Evolutionary conservation across 1,140 invertebrate genomes (phyloP).

Genomic region (Camponotus vicinus): DNA sequence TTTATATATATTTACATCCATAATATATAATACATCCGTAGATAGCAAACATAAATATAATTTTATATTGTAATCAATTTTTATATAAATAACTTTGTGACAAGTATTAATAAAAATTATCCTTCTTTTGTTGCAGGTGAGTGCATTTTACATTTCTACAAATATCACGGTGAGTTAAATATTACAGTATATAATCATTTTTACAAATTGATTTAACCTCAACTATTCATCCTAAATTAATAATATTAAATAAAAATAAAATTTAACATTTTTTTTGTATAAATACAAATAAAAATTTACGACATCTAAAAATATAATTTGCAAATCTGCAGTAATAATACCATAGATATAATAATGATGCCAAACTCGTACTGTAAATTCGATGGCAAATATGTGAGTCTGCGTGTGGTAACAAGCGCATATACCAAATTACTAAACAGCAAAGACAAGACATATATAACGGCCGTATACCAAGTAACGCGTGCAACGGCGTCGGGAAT

Average conservation of each 20-base stretch:
- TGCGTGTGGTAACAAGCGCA: slow-evolving; percentile 70
- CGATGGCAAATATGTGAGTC: slow-evolving; percentile 48
- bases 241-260: not conserved
- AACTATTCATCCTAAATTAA: not conserved
- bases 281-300: not conserved
- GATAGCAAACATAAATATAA: not conserved
- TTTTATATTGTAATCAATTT: not conserved
- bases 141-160: slow-evolving; percentile 34
- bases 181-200: not conserved
- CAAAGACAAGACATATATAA: slow-evolving; percentile 79
- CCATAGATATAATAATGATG: not conserved
- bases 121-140: slow-evolving; percentile 74
- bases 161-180: slow-evolving; percentile 12
- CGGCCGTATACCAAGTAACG: slow-evolving; percentile 59
- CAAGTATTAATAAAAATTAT: slow-evolving; percentile 1
- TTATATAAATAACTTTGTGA: not conserved
- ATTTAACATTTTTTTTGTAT: not conserved
- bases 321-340: not conserved
- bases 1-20: not conserved
- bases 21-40: not conserved
- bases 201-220: not conserved
- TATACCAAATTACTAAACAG: slow-evolving; percentile 81
- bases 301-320: not conserved
- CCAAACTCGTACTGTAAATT: not conserved
- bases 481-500: slow-evolving; percentile 71